Evolutionary conservation across 2,888 invertebrate species (phyloP).

Genomic region (Drosophila neotestacea): DNA sequence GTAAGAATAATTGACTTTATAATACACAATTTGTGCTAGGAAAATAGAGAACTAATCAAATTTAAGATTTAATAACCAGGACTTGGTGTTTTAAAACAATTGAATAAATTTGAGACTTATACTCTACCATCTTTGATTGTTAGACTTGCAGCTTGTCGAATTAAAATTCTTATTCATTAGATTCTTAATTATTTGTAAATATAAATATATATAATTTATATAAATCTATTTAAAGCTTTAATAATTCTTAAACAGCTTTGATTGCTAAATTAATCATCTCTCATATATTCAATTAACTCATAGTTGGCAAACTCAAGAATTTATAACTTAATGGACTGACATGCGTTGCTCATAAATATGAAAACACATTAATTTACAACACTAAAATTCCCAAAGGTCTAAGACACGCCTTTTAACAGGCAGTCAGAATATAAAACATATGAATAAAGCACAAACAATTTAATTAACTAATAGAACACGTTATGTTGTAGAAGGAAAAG

Average conservation of each 20-base stretch:
- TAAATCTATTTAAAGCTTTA: neutral
- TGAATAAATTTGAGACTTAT: no score
- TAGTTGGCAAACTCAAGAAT: neutral
- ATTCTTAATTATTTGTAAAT: no score
- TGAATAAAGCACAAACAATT: neutral
- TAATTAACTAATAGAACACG: slow-evolving; percentile 17
- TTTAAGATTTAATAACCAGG: neutral
- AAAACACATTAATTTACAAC: neutral
- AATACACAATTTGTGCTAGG: neutral
- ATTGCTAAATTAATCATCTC: neutral
- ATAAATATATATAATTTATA: no score
- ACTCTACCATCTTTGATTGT: no score
- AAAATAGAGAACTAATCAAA: neutral
- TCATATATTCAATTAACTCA: neutral
- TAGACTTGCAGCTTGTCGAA: no score
- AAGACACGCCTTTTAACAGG: slow-evolving; percentile 8
- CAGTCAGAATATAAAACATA: slow-evolving; percentile 1
- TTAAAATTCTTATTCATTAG: no score
- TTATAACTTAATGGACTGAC: neutral
- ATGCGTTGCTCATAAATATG: slow-evolving; percentile 1
- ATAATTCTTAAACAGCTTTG: neutral
- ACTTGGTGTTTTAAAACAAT: neutral
- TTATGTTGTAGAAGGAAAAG: neutral
- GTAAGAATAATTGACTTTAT: slow-evolving; percentile 85
- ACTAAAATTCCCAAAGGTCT: neutral